Conservation (phyloP, 2,888 invertebrate genomes). For the Alcis repandata region DNA sequence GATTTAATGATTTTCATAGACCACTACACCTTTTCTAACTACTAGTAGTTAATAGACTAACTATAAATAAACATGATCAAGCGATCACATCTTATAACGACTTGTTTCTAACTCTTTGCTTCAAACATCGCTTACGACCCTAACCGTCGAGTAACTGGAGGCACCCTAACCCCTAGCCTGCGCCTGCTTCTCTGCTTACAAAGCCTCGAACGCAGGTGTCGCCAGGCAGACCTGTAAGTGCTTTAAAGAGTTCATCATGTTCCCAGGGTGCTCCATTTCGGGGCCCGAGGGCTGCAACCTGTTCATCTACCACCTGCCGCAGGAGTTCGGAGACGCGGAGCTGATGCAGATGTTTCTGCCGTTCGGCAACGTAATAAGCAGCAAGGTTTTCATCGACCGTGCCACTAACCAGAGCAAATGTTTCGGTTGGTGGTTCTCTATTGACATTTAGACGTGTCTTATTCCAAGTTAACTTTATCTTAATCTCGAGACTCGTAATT, state of each 20-base stretch:
- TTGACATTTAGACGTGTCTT: slow-evolving; percentile 28
- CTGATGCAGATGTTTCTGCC: slow-evolving; percentile 99
- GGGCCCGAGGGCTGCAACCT: slow-evolving; percentile 99
- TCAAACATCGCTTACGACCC: slow-evolving; percentile 2
- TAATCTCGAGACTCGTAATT: too few relatives aligned
- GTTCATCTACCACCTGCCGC: slow-evolving; percentile 99
- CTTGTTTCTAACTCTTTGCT: background rate
- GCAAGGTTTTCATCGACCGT: slow-evolving; percentile 99
- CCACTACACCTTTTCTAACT: too few relatives aligned
- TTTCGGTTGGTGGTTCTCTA: slow-evolving; percentile 92
- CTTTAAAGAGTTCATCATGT: slow-evolving; percentile 90
- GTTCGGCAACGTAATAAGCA: slow-evolving; percentile 99
- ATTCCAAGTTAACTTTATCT: slow-evolving; percentile 2
- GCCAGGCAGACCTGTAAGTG: slow-evolving; percentile 85
- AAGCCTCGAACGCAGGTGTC: slow-evolving; percentile 55
- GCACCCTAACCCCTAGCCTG: background rate
- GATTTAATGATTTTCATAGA: too few relatives aligned
- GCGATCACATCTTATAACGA: too few relatives aligned
- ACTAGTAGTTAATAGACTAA: too few relatives aligned
- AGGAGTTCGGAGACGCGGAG: slow-evolving; percentile 99
- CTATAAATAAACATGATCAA: too few relatives aligned
- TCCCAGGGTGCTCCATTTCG: slow-evolving; percentile 97
- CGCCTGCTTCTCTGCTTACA: slow-evolving; percentile 34
- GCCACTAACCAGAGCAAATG: slow-evolving; percentile 99
- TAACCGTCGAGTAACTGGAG: background rate